Percentiles rank a stretch among this genome's conserved stretches.
These are phyloP conservation scores for Linhomoeus sp. DNA, from an alignment of 2,888 invertebrate species.

Conservation along the genomic window DNA sequence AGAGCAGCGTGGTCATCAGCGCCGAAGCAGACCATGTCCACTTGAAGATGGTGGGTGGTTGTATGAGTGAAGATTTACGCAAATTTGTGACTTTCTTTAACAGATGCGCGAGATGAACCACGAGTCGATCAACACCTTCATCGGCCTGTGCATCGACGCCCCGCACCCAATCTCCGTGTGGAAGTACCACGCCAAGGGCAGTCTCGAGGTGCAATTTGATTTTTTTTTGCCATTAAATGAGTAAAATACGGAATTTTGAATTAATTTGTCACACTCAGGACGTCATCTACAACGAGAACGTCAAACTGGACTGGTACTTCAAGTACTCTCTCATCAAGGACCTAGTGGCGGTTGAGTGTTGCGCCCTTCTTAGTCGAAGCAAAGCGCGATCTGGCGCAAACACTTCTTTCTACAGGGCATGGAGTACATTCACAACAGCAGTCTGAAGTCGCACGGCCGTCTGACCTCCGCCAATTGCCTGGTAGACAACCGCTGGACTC, in stretches of 20 bases:
- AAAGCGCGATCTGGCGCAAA: too few species aligned
- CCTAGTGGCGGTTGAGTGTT: neutral
- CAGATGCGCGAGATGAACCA: neutral
- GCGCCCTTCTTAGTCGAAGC: too few species aligned
- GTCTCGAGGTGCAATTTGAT: neutral
- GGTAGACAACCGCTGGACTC: neutral
- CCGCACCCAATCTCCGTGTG: neutral
- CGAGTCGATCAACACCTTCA: neutral
- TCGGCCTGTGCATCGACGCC: constrained; percentile 1
- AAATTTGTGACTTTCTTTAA: neutral
- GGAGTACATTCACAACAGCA: neutral
- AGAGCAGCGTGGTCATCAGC: neutral
- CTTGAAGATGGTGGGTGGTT: neutral
- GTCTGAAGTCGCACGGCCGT: neutral
- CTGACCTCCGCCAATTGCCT: neutral
- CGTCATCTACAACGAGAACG: neutral
- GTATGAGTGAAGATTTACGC: neutral
- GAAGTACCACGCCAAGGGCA: neutral
- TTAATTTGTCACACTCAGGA: too few species aligned
- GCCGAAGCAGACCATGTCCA: neutral
- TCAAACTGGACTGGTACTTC: neutral
- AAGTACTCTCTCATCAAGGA: constrained; percentile 1
- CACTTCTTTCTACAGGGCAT: neutral
- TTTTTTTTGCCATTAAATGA: too few species aligned
- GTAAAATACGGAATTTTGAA: too few species aligned